Percentiles rank a stretch among this genome's conserved stretches.
phyloP scores from a whole-genome alignment of 2,113 vertebrate species.

The Otocyon megalotis region DNA sequence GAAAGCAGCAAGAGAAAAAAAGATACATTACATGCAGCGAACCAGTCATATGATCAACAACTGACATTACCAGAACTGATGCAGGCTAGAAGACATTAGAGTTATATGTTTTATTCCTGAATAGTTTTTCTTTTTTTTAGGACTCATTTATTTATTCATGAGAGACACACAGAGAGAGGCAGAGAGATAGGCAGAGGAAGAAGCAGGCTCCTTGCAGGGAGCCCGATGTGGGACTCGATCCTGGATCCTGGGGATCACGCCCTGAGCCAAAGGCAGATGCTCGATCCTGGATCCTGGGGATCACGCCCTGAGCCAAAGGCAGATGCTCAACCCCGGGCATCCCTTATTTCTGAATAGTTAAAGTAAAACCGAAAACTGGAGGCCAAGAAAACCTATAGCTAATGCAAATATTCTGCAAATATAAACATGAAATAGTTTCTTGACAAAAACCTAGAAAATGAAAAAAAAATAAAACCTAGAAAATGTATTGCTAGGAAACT shows the following conservation, averaged over 20 bases:
- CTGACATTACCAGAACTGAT: not conserved
- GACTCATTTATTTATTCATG: no score
- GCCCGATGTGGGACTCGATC: no score
- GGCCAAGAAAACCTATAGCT: not conserved
- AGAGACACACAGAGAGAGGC: no score
- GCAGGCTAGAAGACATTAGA: not conserved
- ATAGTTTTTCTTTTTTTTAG: not conserved
- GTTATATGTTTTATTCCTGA: not conserved
- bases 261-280: no score
- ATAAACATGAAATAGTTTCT: not conserved
- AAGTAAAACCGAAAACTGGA: not conserved
- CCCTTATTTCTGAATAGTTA: not conserved
- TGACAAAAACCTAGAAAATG: not conserved
- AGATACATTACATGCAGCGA: not conserved
- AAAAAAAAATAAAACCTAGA: slow-evolving; percentile 10
- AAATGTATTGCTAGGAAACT: not conserved
- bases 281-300: no score
- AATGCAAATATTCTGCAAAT: not conserved
- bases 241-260: no score
- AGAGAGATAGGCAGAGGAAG: no score
- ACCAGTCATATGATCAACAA: not conserved
- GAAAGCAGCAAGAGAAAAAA: not conserved
- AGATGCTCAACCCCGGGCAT: no score
- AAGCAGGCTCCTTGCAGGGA: no score
- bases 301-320: no score